These are phyloP conservation scores for Notarius lentiginosus DNA, from an alignment of 2,113 vertebrate species.

Conservation along the genomic window DNA sequence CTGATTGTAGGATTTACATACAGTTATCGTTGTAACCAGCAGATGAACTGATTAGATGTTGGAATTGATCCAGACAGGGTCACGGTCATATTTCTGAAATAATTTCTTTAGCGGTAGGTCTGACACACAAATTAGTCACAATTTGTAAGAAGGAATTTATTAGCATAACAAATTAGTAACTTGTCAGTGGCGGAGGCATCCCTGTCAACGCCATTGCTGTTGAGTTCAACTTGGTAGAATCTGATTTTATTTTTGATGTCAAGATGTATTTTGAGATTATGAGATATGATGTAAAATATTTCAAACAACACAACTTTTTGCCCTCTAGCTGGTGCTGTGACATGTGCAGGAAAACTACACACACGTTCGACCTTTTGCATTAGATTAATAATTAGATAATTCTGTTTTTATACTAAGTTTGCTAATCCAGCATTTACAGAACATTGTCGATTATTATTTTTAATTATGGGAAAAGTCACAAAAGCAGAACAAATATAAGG, in stretches of 20 bases:
- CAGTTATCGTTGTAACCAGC: background rate
- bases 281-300: background rate
- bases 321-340: background rate
- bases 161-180: background rate
- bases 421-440: background rate
- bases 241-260: background rate
- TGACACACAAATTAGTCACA: background rate
- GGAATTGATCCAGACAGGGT: background rate
- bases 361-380: background rate
- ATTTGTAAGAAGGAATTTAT: no score
- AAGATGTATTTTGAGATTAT: background rate
- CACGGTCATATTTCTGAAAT: background rate
- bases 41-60: constrained; percentile 2
- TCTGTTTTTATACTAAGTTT: background rate
- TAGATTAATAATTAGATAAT: background rate
- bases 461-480: background rate
- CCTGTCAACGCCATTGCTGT: background rate
- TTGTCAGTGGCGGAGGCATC: background rate
- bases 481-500: background rate
- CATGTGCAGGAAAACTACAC: background rate
- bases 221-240: background rate
- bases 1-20: background rate
- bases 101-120: background rate
- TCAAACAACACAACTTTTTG: background rate
- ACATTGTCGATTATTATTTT: background rate